Evolutionary conservation across 2,113 vertebrate species (phyloP).

Genomic region (Gallinago media): DNA sequence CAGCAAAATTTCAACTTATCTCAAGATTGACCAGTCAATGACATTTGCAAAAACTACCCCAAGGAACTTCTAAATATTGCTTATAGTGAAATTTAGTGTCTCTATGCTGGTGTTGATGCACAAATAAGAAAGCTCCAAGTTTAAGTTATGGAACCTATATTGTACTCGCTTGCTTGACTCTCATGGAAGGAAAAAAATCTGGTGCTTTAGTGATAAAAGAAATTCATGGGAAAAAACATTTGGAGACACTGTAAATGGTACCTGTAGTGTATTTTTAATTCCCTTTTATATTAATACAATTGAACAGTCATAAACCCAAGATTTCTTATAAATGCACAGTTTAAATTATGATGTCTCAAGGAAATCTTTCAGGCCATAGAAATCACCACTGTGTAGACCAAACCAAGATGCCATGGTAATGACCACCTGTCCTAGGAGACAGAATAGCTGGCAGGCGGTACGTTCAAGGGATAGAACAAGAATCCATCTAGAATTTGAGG

Average conservation of each 20-base stretch:
- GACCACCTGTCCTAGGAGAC: background rate
- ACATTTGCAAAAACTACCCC: background rate
- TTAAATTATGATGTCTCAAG: background rate
- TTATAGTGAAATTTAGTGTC: background rate
- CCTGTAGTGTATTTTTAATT: background rate
- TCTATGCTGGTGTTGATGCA: background rate
- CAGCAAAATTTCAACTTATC: background rate
- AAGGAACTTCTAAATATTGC: background rate
- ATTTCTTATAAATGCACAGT: background rate
- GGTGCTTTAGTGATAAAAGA: background rate
- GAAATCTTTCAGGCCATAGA: background rate
- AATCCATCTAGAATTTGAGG: background rate
- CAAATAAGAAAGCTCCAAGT: background rate
- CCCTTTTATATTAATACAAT: background rate
- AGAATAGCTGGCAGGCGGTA: background rate
- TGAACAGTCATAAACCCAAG: background rate
- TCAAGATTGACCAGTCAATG: background rate
- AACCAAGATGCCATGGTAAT: background rate
- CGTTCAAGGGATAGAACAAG: background rate
- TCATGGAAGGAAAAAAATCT: background rate
- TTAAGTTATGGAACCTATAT: background rate
- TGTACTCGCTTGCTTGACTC: accelerated
- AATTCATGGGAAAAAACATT: background rate
- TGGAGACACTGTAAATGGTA: background rate
- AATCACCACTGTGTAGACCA: background rate